These are phyloP conservation scores for Dipodomys merriami DNA, from an alignment of 2,113 vertebrate genomes.

Conservation along the genomic window DNA sequence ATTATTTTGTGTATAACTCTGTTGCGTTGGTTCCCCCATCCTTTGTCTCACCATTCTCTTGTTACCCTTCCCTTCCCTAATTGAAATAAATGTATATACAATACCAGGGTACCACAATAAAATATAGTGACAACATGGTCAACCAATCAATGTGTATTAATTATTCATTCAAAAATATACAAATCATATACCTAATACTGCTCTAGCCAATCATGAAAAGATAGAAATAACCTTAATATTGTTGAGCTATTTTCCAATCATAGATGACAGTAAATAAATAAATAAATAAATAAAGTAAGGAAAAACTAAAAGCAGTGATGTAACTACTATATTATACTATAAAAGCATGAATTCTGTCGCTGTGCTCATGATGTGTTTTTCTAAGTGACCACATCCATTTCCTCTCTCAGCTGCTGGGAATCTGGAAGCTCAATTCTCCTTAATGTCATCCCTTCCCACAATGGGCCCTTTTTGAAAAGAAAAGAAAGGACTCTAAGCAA, in stretches of 20 bases:
- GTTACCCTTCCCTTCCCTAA: too few relatives aligned
- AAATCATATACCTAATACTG: not conserved
- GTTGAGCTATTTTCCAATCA: not conserved
- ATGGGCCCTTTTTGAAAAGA: not conserved
- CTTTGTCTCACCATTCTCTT: too few relatives aligned
- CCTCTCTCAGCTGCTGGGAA: not conserved
- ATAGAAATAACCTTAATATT: not conserved
- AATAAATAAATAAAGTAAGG: not conserved
- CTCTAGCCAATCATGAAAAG: not conserved
- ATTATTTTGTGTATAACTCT: too few relatives aligned
- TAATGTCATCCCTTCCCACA: not conserved
- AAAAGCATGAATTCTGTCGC: not conserved
- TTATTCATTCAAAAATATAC: conserved; percentile 13
- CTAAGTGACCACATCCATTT: not conserved
- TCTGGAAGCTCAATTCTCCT: not conserved
- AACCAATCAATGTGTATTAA: conserved; percentile 1
- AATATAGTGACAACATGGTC: too few relatives aligned
- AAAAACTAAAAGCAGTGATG: not conserved
- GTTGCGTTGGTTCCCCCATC: too few relatives aligned
- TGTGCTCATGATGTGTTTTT: not conserved
- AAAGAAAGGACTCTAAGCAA: not conserved
- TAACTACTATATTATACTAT: not conserved
- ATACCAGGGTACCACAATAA: too few relatives aligned
- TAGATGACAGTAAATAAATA: not conserved
- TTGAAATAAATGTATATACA: too few relatives aligned